Percentiles rank a stretch among this genome's conserved stretches.
Evolutionary conservation across 2,113 vertebrate genomes (phyloP).

Genomic region (Motacilla tschutschensis): DNA sequence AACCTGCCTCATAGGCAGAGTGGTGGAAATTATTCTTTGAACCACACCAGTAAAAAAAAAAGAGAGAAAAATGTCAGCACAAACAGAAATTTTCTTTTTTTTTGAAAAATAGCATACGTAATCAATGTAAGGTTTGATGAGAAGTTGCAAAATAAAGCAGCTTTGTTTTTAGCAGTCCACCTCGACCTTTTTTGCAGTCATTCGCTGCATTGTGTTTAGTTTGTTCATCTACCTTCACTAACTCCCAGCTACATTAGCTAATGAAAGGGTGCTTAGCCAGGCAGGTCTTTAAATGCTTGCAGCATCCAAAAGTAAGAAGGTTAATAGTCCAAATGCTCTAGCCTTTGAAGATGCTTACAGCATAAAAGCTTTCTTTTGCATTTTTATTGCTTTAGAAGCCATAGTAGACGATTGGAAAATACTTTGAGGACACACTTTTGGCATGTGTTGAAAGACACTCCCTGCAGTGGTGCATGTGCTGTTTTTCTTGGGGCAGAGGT

Average conservation of each 20-base stretch:
- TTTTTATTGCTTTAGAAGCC: neutral
- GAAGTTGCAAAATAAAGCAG: neutral
- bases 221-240: neutral
- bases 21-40: neutral
- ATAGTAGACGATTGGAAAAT: neutral
- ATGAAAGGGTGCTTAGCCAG: neutral
- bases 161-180: neutral
- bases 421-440: neutral
- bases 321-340: neutral
- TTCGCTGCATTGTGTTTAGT: neutral
- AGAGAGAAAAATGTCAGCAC: neutral
- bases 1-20: neutral
- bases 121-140: neutral
- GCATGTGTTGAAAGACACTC: neutral
- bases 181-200: neutral
- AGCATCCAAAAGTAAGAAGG: neutral
- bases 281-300: neutral
- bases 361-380: neutral
- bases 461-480: neutral
- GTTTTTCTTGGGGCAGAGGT: neutral
- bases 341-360: neutral
- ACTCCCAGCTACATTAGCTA: neutral
- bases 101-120: neutral
- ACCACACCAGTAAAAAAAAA: neutral
- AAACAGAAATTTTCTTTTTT: neutral